phyloP scores from a whole-genome alignment of 2,888 invertebrate genomes.

The Cheilosia impressa region DNA sequence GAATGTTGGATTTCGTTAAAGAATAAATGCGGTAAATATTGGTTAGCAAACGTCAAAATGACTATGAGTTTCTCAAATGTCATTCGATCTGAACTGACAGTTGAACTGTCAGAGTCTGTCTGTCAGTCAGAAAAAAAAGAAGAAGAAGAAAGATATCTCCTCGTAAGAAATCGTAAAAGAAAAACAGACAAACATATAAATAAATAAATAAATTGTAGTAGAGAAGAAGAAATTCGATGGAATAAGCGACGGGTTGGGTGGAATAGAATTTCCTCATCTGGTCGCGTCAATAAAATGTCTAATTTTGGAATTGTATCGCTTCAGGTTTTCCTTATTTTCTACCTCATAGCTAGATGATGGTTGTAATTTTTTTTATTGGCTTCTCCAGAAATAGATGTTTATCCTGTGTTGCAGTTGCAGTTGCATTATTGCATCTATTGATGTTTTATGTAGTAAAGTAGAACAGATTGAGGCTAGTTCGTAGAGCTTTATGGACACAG shows the following conservation, averaged over 20 bases:
- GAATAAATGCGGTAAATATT: slow-evolving; percentile 37
- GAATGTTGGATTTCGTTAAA: slow-evolving; percentile 4
- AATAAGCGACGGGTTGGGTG: neutral
- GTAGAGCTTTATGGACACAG: neutral
- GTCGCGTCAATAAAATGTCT: slow-evolving; percentile 61
- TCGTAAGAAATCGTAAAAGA: neutral
- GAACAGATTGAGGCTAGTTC: neutral
- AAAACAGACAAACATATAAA: slow-evolving; percentile 23
- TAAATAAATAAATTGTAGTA: slow-evolving; percentile 13
- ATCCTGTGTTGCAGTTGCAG: neutral
- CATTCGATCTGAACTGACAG: slow-evolving; percentile 40
- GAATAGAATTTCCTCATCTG: slow-evolving; percentile 44
- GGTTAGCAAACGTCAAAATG: slow-evolving; percentile 34
- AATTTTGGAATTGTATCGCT: slow-evolving; percentile 47
- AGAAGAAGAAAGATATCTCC: neutral
- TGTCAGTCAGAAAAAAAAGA: slow-evolving; percentile 38
- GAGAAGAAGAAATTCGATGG: neutral
- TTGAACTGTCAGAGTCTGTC: slow-evolving; percentile 55
- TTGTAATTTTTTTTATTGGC: neutral
- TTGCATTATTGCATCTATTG: neutral
- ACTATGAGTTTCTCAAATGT: slow-evolving; percentile 33
- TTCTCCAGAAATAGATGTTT: slow-evolving; percentile 18
- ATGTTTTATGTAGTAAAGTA: neutral
- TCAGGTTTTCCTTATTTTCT: neutral
- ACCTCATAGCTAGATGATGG: slow-evolving; percentile 1